Conservation (phyloP, 2,113 vertebrate genomes). For the Orientallactaga bullata region DNA sequence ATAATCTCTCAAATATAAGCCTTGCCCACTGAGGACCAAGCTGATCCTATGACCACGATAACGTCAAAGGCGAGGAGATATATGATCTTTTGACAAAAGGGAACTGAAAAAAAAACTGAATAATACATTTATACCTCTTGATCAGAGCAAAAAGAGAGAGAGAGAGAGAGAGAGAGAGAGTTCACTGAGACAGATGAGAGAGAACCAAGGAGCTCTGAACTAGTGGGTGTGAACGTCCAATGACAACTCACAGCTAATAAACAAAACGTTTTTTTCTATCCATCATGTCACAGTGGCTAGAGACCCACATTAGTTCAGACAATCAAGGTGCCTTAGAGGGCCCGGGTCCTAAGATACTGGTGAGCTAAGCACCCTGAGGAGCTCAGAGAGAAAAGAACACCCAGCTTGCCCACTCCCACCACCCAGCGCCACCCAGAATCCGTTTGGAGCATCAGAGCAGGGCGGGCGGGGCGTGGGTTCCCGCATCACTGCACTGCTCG, state of each 20-base stretch:
- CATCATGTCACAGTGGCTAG: neutral
- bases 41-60: neutral
- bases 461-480: conserved; percentile 57
- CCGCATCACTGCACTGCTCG: conserved; percentile 49
- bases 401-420: conserved; percentile 1
- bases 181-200: conserved; percentile 9
- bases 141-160: too few species aligned
- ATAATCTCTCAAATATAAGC: neutral
- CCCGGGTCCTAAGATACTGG: neutral
- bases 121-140: conserved; percentile 10
- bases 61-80: conserved; percentile 3
- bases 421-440: neutral
- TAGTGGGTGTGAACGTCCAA: conserved; percentile 38
- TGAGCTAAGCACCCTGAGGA: neutral
- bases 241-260: conserved; percentile 48
- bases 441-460: neutral
- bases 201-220: conserved; percentile 8
- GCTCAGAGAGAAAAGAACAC: neutral
- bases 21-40: neutral
- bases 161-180: too few species aligned
- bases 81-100: neutral
- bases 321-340: conserved; percentile 14
- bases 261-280: neutral
- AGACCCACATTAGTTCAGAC: neutral
- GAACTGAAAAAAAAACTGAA: conserved; percentile 41